Conservation (phyloP, 2,113 vertebrate species). For the Nematolebias whitei region DNA sequence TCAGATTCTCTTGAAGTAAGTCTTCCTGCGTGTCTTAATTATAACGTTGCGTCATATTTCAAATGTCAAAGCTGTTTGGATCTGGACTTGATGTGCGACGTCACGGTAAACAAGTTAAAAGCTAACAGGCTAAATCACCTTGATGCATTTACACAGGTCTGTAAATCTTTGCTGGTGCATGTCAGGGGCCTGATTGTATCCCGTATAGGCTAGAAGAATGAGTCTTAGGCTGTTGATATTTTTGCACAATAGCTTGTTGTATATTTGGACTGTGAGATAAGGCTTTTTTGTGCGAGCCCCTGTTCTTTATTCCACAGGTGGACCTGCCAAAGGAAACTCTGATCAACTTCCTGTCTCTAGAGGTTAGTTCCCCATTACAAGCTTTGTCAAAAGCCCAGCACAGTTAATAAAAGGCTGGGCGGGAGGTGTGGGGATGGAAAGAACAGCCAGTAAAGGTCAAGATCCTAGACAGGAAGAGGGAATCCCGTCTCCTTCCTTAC, state of each 20-base stretch:
- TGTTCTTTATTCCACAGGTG: conserved; percentile 79
- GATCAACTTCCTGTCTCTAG: conserved; percentile 90
- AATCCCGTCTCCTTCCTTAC: conserved; percentile 71
- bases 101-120: conserved; percentile 31
- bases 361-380: conserved; percentile 82
- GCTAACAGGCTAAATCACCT: conserved; percentile 33
- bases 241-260: conserved; percentile 4
- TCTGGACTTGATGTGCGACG: conserved; percentile 41
- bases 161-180: conserved; percentile 3
- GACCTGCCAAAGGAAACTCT: conserved; percentile 94
- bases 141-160: conserved; percentile 26
- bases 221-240: conserved; percentile 18
- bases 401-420: conserved; percentile 64
- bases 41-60: conserved; percentile 18
- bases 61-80: conserved; percentile 25
- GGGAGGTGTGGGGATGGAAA: conserved; percentile 39
- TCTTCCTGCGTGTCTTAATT: conserved; percentile 45
- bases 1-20: conserved; percentile 47
- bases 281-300: conserved; percentile 34
- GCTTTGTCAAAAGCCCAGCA: conserved; percentile 49
- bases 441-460: conserved; percentile 39
- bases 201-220: conserved; percentile 10
- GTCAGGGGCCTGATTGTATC: conserved; percentile 24
- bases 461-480: conserved; percentile 68
- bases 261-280: conserved; percentile 29